phyloP scores from a whole-genome alignment of 1,140 invertebrate species.

The Drosophila bipectinata region DNA sequence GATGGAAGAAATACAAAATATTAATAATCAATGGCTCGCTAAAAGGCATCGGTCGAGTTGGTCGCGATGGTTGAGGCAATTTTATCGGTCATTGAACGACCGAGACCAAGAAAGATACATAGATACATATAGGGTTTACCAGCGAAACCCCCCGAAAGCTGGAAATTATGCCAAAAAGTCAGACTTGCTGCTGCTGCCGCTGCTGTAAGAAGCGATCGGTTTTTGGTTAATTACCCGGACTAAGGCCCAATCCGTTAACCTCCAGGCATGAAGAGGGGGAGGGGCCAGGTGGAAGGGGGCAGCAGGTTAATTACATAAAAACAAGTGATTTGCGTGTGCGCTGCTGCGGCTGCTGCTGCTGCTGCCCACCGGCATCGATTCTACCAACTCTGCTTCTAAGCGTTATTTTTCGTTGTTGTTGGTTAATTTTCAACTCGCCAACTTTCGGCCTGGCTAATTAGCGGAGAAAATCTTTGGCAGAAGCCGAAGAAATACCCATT shows the following conservation, averaged over 20 bases:
- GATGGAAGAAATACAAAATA: slow-evolving; percentile 47
- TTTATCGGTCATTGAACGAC: slow-evolving; percentile 79
- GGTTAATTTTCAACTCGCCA: slow-evolving; percentile 59
- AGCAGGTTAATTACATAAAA: slow-evolving; percentile 72
- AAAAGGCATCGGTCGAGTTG: slow-evolving; percentile 64
- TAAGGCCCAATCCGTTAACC: slow-evolving; percentile 57
- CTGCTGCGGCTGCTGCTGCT: not conserved
- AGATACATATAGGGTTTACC: slow-evolving; percentile 8
- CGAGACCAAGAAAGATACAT: slow-evolving; percentile 14
- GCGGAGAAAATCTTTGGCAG: slow-evolving; percentile 45
- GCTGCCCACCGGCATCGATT: slow-evolving; percentile 55
- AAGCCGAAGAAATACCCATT: slow-evolving; percentile 19
- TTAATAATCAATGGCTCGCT: slow-evolving; percentile 81
- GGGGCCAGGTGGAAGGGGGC: slow-evolving; percentile 7
- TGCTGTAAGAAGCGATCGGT: slow-evolving; percentile 70
- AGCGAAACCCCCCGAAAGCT: slow-evolving; percentile 13
- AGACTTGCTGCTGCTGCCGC: slow-evolving; percentile 24
- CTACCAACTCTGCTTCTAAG: slow-evolving; percentile 19
- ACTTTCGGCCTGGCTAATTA: slow-evolving; percentile 56
- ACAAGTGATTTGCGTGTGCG: slow-evolving; percentile 76
- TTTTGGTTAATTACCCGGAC: slow-evolving; percentile 70
- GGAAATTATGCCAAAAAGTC: slow-evolving; percentile 45
- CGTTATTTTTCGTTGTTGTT: slow-evolving; percentile 14
- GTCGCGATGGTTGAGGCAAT: slow-evolving; percentile 62
- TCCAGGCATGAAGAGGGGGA: slow-evolving; percentile 1